phyloP scores from a whole-genome alignment of 2,888 invertebrate genomes.

The Phortica magna region DNA sequence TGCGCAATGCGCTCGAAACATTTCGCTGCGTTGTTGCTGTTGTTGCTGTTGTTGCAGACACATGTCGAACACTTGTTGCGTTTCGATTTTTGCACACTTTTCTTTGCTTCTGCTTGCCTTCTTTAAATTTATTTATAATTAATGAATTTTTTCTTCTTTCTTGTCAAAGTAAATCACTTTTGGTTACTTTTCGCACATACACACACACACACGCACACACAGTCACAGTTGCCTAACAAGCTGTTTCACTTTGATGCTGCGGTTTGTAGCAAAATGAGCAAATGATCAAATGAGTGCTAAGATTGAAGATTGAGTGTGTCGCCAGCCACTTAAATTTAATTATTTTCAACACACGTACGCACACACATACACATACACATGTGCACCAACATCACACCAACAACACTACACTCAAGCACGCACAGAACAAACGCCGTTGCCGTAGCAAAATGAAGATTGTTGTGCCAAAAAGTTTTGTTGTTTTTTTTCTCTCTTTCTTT shows the following conservation, averaged over 20 bases:
- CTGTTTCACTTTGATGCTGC: constrained; percentile 26
- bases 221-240: not conserved
- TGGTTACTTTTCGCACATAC: constrained; percentile 41
- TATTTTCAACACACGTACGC: constrained; percentile 59
- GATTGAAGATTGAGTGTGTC: constrained; percentile 10
- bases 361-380: constrained; percentile 34
- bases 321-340: constrained; percentile 47
- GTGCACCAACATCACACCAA: too few relatives aligned
- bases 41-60: constrained; percentile 43
- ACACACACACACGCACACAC: not conserved
- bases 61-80: constrained; percentile 67
- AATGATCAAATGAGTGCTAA: not conserved
- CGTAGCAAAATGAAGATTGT: constrained; percentile 4
- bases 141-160: constrained; percentile 5
- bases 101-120: constrained; percentile 29
- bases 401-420: too few relatives aligned
- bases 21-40: not conserved
- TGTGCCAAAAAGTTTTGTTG: constrained; percentile 33
- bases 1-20: not conserved
- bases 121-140: constrained; percentile 36
- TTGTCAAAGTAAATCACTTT: constrained; percentile 38
- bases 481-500: not conserved
- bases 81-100: constrained; percentile 43
- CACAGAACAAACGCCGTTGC: not conserved
- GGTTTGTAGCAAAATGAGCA: not conserved